Evolutionary conservation across 2,888 invertebrate species (phyloP).

Genomic region (Polydrusus pterygomalis): DNA sequence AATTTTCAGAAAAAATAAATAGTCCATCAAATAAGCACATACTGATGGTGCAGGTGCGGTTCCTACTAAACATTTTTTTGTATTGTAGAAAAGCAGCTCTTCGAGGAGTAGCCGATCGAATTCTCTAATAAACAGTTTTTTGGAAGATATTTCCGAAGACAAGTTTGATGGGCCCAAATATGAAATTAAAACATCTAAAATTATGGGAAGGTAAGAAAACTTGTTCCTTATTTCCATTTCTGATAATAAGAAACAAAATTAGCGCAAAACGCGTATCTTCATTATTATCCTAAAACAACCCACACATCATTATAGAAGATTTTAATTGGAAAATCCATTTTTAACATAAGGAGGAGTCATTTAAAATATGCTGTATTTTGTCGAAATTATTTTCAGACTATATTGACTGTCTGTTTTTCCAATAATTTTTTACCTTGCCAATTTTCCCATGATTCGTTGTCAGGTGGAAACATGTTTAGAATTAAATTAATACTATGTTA

Average conservation of each 20-base stretch:
- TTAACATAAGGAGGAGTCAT: background rate
- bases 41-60: too few relatives aligned
- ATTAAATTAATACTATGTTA: background rate
- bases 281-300: background rate
- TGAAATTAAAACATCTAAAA: constrained; percentile 76
- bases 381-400: background rate
- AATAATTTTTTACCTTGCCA: background rate
- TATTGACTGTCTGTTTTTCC: background rate
- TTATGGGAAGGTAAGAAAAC: constrained; percentile 76
- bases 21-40: too few relatives aligned
- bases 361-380: too few relatives aligned
- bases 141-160: constrained; percentile 51
- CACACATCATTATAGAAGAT: background rate
- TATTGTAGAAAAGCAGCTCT: constrained; percentile 58
- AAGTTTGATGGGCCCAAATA: constrained; percentile 70
- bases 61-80: background rate
- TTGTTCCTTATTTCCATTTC: too few relatives aligned
- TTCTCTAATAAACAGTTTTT: constrained; percentile 58
- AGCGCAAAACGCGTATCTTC: too few relatives aligned
- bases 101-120: constrained; percentile 64
- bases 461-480: background rate
- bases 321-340: background rate
- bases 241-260: too few relatives aligned
- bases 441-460: background rate
- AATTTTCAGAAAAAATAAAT: too few relatives aligned